phyloP scores from a whole-genome alignment of 2,888 invertebrate species.

The Tortrix viridana region DNA sequence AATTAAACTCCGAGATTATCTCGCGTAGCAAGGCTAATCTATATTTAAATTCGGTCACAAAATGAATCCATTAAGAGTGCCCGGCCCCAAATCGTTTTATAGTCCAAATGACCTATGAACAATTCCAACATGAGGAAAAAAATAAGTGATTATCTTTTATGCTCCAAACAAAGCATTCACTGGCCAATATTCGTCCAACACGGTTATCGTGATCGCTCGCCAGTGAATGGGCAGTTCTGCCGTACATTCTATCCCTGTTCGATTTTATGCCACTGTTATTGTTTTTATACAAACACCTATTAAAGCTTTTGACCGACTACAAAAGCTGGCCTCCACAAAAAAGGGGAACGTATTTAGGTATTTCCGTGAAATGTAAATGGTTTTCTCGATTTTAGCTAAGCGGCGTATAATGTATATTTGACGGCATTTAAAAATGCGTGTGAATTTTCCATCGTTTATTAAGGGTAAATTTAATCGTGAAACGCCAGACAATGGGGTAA shows the following conservation, averaged over 20 bases:
- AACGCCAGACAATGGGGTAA: conserved; percentile 35
- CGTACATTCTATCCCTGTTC: conserved; percentile 36
- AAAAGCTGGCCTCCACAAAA: conserved; percentile 38
- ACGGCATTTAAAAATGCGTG: conserved; percentile 51
- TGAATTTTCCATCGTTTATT: conserved; percentile 48
- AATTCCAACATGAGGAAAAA: conserved; percentile 8
- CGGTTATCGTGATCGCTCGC: conserved; percentile 35
- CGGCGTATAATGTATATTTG: conserved; percentile 43
- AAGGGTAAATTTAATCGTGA: conserved; percentile 45
- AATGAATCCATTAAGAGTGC: conserved; percentile 13
- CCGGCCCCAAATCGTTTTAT: conserved; percentile 7
- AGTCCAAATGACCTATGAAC: conserved; percentile 5
- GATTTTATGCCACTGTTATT: conserved; percentile 40
- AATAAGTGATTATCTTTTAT: conserved; percentile 32
- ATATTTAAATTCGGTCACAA: conserved; percentile 9
- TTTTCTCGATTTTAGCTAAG: conserved; percentile 39
- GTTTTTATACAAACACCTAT: conserved; percentile 41
- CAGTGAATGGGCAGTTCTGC: conserved; percentile 36
- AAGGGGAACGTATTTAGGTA: conserved; percentile 35
- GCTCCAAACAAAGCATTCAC: conserved; percentile 23
- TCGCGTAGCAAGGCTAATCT: conserved; percentile 1
- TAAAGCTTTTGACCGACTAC: conserved; percentile 40
- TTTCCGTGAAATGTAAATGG: conserved; percentile 36
- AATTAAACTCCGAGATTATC: neutral
- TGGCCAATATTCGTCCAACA: conserved; percentile 31